These are phyloP conservation scores for Rhodinocichla rosea DNA, from an alignment of 2,113 vertebrate genomes.

Conservation along the genomic window DNA sequence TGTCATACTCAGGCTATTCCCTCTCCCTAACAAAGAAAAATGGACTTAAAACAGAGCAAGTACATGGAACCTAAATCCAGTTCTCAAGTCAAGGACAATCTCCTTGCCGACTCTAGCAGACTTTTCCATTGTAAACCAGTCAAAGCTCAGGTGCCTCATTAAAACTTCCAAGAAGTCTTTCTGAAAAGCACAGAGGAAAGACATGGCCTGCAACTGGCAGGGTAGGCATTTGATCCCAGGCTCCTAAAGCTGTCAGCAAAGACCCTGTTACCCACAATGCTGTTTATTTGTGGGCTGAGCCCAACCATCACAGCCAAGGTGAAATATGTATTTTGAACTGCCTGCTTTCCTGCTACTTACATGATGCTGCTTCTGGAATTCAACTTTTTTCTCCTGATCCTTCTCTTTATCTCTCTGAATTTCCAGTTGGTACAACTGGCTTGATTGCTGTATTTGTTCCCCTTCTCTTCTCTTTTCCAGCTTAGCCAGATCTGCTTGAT, in stretches of 20 bases:
- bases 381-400: slow-evolving; percentile 71
- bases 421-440: slow-evolving; percentile 72
- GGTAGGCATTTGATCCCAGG: no score
- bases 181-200: neutral
- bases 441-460: slow-evolving; percentile 71
- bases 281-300: neutral
- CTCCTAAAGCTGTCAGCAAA: neutral
- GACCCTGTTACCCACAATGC: neutral
- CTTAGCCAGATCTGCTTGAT: slow-evolving; percentile 66
- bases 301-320: neutral
- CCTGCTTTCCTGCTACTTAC: slow-evolving; percentile 67
- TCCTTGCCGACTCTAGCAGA: neutral
- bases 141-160: neutral
- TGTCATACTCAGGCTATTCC: neutral
- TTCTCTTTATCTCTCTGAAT: slow-evolving; percentile 67
- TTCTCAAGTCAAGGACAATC: neutral
- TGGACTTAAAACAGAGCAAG: neutral
- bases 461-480: slow-evolving; percentile 71
- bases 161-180: neutral
- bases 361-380: slow-evolving; percentile 68
- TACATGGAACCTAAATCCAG: neutral
- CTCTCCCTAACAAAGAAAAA: neutral
- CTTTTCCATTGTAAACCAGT: neutral
- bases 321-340: neutral
- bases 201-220: neutral